phyloP scores from a whole-genome alignment of 2,797 vertebrate species.

The Zenarchopterus dispar region DNA sequence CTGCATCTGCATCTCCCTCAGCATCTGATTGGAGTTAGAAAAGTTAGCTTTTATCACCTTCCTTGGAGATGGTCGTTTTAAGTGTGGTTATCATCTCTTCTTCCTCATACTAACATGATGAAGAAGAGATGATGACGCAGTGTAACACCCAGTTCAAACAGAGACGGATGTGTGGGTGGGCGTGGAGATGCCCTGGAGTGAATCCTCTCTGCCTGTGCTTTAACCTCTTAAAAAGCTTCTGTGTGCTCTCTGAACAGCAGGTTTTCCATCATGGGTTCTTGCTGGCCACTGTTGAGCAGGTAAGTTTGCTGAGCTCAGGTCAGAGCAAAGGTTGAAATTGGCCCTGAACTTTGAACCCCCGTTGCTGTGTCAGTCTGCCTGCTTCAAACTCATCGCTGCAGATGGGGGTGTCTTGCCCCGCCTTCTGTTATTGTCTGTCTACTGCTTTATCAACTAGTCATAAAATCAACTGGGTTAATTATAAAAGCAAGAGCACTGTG shows the following conservation, averaged over 20 bases:
- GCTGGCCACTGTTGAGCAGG: conserved; percentile 23
- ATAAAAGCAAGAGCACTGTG: not conserved
- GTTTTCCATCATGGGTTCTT: conserved; percentile 10
- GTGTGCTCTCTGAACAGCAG: conserved; percentile 50
- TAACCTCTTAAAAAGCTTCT: conserved; percentile 32
- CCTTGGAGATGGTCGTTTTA: no score
- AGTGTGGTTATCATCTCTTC: no score
- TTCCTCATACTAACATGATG: no score
- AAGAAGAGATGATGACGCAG: no score
- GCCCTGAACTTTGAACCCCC: not conserved
- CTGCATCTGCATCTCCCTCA: conserved; percentile 11
- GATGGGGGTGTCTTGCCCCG: not conserved
- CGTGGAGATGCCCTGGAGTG: conserved; percentile 45
- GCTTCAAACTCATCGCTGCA: not conserved
- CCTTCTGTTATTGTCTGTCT: not conserved
- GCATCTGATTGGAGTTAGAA: no score
- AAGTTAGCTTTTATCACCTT: no score
- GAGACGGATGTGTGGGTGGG: not conserved
- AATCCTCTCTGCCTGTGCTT: conserved; percentile 44
- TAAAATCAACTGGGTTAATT: not conserved
- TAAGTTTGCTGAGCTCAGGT: conserved; percentile 36
- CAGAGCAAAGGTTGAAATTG: not conserved
- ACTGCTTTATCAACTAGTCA: not conserved
- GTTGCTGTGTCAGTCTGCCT: not conserved
- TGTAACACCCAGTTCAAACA: not conserved